Base-by-base conservation (phyloP, 2,888 invertebrate species). In the Idaea aversata region DNA sequence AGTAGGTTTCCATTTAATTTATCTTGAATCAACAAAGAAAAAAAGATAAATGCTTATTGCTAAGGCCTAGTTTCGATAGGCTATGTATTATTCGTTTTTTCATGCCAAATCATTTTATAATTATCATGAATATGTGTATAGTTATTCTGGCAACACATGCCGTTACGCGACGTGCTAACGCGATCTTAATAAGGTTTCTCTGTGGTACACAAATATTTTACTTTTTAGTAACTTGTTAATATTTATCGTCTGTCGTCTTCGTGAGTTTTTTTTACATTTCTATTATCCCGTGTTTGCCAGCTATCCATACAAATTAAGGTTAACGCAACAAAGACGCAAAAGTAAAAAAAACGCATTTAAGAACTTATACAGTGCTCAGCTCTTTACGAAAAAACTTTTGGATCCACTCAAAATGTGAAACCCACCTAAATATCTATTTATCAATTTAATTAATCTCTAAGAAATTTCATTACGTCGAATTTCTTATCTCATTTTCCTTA, bases 111-210 rank as follows among this genome's bases (percentile, higher is more conserved):
- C 47, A 10, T 5, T 47, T 47, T 47, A 13, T 47, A 47, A 47
- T 47, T 7, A 13, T 47, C 4, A 13, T 47, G 10, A 47, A 47
- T 47, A 47, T 47, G 47, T 47, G 47, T 13, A 47, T 7, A 47
- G 47, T 47, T 47, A 47, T 47, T 47, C 47, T 47, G 47, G 13
- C 47, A 47, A 3, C 47, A 47, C 47, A 65, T 75, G 71, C 77
- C 78, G 78, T 77, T 82, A 79, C 74, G 73, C 72, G 74, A 73
- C 70, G 75, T 75, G 73, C 70, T 74, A 76, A 76, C 74, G 67
- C 72, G 72, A 69, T 74, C 75, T 75, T 79, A 72, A 72, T 78
- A 81, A 80, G 81, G 78, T 77, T 83, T 83, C 80, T 74, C 73
- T 74, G 74, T 77, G 73, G 73, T 76, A 73, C 77, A 74, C 73